Base-by-base conservation (phyloP, 2,888 invertebrate genomes). In the Nowickia ferox region DNA sequence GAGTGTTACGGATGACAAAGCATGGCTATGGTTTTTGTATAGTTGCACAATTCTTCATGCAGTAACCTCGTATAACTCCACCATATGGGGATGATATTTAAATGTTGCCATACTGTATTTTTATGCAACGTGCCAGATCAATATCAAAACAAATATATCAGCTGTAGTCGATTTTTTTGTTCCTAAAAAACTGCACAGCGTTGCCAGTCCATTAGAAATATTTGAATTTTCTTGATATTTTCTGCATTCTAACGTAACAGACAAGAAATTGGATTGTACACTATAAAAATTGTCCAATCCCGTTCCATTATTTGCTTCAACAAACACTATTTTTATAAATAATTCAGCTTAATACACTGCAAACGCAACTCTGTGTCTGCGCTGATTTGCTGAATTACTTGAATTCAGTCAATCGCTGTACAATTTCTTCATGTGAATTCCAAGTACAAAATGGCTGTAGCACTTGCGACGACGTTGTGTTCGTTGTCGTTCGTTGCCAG, bases 401-500 rank as follows among this genome's bases (percentile, higher is more conserved):
- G 30, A 9, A 53, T 69, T 81, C 68, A 51, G 63, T 82, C 55
- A 78, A 78, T 75, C 77, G 80, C 71, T 68, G 61, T 66, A 85
- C 68, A 84, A 79, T 79, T 86, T 68, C 80, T 84, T 84, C 68
- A 68, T 68, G 74, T 57, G 77, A 87, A 84, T 78, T 80, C 85
- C 84, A 86, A 88, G 89, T 89, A 89, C 89, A 89, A 89, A 89
- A 89, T 89, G 89, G 89, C 88, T 87, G 84, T 86, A 82, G 88
- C 89, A 87, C 87, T 88, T 88, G 88, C 76, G 87, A 87, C 87
- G 87, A 87, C 88, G 88, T 88, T 88, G 88, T 89, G 88, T 89
- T 88, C 88, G 87, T 89, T 87, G 89, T 89, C 89, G 88, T 89
- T 89, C 89, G 89, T 88, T 88, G 89, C 88, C 87, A 88, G 87